Evolutionary conservation across 1,140 invertebrate genomes (phyloP), one percentile per base, ranked within the genome.

Genomic region (Drosophila mojavensis): DNA sequence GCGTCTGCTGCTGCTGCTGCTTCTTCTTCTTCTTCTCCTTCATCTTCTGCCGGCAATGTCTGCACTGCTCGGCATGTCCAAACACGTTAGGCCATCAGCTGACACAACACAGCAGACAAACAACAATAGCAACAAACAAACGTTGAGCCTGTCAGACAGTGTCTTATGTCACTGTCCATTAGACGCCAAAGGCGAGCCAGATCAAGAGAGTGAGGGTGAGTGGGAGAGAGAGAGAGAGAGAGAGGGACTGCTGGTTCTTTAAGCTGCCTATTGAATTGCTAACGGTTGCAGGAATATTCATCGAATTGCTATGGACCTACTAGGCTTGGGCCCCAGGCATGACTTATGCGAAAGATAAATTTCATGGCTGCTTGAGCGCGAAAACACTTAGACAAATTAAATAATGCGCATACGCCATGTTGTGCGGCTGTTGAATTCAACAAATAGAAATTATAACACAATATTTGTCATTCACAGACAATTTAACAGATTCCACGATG

Each of bases 401-500:
- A 84, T 89, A 89, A 75, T 75, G 78, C 80, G 84, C 81, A 89
- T 84, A 84, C 80, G 84, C 63, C 74, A 78, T 84, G 78, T 78
- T 67, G 56, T 51, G 71, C 55, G 65, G 54, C 58, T 78, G 74
- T 81, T 89, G 81, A 90, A 89, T 89, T 89, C 88, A 65, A 68
- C 68, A 84, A 89, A 89, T 89, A 84, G 84, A 80, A 78, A 89
- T 89, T 89, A 89, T 89, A 81, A 79, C 85, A 89, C 84, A 89
- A 89, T 89, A 89, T 89, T 89, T 89, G 84, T 89, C 84, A 89
- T 89, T 89, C 78, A 89, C 84, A 81, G 85, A 77, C 84, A 84
- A 89, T 89, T 89, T 81, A 89, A 90, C 84, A 89, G 83, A 84
- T 82, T 88, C 69, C 33, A 30, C 36, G 50, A 67, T 62, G 62